Evolutionary conservation across 2,888 invertebrate genomes (phyloP), one percentile per base, ranked within the genome.

Genomic region (Trachelus troglodyta): DNA sequence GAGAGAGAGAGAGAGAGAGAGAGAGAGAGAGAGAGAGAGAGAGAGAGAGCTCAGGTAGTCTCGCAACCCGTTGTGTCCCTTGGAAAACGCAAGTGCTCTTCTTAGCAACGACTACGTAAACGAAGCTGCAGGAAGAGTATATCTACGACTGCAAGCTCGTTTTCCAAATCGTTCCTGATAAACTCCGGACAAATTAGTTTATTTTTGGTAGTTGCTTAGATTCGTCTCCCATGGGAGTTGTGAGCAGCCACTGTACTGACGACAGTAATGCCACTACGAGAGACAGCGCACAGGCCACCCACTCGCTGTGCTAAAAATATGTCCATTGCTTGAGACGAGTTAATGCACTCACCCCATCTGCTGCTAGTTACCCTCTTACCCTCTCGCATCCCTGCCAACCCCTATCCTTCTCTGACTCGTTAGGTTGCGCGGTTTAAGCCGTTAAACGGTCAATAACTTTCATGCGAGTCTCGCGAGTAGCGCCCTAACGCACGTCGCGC

Each of bases 181-280:
- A 88, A 88, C 84, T 83, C 79, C 78, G 81, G 84, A 86, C 86
- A 87, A 88, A 88, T 88, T 86, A 85, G 86, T 86, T 88, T 87
- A 87, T 87, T 83, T 84, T 84, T 76, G 74, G 79, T 4, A 74
- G 34, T 56, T 79, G 76, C 74, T 79, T 74, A 76, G 75, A 78
- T 40, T 15, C 15, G 40, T 40, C 40, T 40, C 4, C 15, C 15
- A 15, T 40, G 40, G 40, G 15, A 40, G 4, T 15, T 40, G 40
- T 40, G 40, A 40, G 40, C 40, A 40, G 40, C 40, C 40, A 40
- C 40, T 6, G 40, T 15, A 40, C 40, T 11, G 34, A 15, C 40
- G 40, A 1, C 40, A 40, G 40, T 4, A 40, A 40, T 40, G 40
- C 40, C 40, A 40, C 40, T 15, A 40, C 40, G 56, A 69, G 69